Base-by-base conservation (phyloP, 2,113 vertebrate genomes). In the Microtus oregoni region DNA sequence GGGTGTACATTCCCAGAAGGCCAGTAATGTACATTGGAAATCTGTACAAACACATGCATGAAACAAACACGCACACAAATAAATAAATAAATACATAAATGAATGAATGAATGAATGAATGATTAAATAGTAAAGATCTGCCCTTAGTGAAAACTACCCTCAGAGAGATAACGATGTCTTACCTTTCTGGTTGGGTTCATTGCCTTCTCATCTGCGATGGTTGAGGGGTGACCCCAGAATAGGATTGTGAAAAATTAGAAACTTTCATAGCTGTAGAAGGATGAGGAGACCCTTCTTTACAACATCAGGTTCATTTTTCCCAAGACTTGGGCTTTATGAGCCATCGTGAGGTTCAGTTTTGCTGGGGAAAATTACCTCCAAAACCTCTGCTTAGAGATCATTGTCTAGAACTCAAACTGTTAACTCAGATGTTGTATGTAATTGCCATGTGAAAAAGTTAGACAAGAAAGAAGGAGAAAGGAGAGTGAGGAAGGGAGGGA, bases 1-100 rank as follows among this genome's bases (percentile, higher is more conserved):
- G 47, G 58, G 0, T 28, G 68, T 55, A 28, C n/a, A 67, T 82
- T 94, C 61, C 26, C 26, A 77, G 88, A 87, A 88, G 67, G 52
- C 61, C 86, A 92, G 90, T 89, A 86, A 87, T 81, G 86, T 95
- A 95, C 8, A 58, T 94, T 97, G 89, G 90, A 89, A 94, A 68
- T 95, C 68, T 96, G 91, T 91, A 96, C 97, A 83, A 92, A 50
- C 65, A 63, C 86, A 94, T 82, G 67, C 94, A 97, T 7, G 35
- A n/a, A 96, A 65, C 63, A 65, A 68, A 68, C 13, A 32, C 5
- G 0, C 11, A 68, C 30, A 67, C 11, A 67, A 67, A 67, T 4
- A 67, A 68, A 67, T 4, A 67, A 68, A 68, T 13, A 68, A 0
- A 68, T 58, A 88, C 96, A 96, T 82, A 91, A 44, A 44, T 44